Evolutionary conservation across 2,113 vertebrate species (phyloP).

Genomic region (Papio anubis): DNA sequence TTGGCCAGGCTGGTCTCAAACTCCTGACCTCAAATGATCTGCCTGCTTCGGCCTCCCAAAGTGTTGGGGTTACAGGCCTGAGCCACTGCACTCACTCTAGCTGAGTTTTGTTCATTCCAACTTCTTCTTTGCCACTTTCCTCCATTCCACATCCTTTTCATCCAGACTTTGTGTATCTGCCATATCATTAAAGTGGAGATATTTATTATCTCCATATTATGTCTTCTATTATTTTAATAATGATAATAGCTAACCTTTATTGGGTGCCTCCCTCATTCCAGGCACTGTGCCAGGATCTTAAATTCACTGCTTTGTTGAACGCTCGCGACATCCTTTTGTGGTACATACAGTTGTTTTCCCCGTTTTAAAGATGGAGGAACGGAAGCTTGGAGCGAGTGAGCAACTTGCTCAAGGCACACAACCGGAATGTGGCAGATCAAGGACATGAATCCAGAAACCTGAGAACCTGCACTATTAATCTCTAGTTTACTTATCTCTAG

Average conservation of each 20-base stretch:
- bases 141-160: neutral
- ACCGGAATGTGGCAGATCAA: neutral
- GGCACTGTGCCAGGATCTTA: conserved; percentile 7
- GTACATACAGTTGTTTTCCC: neutral
- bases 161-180: neutral
- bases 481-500: neutral
- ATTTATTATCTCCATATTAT: neutral
- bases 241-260: neutral
- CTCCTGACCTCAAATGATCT: no score
- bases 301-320: neutral
- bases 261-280: neutral
- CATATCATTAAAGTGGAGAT: neutral
- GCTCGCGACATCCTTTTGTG: neutral
- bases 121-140: neutral
- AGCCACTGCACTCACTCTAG: no score
- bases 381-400: neutral
- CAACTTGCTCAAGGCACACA: neutral
- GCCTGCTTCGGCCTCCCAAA: no score
- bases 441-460: conserved; percentile 12
- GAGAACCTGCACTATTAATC: neutral
- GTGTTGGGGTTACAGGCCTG: no score
- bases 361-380: conserved; percentile 1
- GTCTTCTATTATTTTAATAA: conserved; percentile 28
- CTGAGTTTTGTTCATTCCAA: neutral
- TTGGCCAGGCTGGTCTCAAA: no score